Evolutionary conservation across 2,888 invertebrate genomes (phyloP), one percentile per base, ranked within the genome.

Genomic region (Oasisia sp.): DNA sequence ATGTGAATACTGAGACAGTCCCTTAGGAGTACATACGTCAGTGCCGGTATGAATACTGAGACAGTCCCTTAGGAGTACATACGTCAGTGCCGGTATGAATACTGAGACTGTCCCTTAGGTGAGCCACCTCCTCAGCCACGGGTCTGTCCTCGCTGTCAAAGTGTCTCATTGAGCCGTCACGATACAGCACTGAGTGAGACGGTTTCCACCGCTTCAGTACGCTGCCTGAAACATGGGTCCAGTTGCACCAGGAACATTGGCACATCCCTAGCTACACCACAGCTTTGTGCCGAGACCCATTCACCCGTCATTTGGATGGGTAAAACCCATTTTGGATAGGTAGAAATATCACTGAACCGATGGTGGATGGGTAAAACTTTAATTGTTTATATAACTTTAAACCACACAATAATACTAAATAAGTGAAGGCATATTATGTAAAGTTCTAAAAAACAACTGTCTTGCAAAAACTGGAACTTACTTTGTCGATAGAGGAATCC

Each of bases 161-260:
- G 93, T 95, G 96, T 32, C 95, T 94, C 92, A 96, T 93, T 91
- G 95, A 94, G 8, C 96, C 96, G 94, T 95, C 94, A 38, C 94
- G 94, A 92, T 95, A 95, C 89, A 96, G 93, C 12, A 96, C 96
- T 94, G 96, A 95, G 96, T 96, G 96, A 92, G 94, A 95, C 91
- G 94, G 95, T 93, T 96, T 96, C 96, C 96, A 96, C 58, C 95
- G 94, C 58, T 94, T 95, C 91, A 96, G 93, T 50, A 96, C 94
- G 32, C 95, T 94, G 91, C 95, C 96, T 96, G 90, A 38, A 93
- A 91, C 32, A 50, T 14, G 19, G n/a, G 32, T 89, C 9, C 4
- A 38, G 38, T 38, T 38, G 38, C 38, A 38, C 38, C 38, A 38
- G 38, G 38, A 38, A 38, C 38, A 38, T 38, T 38, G 38, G 2